Conservation (phyloP, 37 sponge, comb jelly and placozoan genomes). For the Eunapius fragilis region DNA sequence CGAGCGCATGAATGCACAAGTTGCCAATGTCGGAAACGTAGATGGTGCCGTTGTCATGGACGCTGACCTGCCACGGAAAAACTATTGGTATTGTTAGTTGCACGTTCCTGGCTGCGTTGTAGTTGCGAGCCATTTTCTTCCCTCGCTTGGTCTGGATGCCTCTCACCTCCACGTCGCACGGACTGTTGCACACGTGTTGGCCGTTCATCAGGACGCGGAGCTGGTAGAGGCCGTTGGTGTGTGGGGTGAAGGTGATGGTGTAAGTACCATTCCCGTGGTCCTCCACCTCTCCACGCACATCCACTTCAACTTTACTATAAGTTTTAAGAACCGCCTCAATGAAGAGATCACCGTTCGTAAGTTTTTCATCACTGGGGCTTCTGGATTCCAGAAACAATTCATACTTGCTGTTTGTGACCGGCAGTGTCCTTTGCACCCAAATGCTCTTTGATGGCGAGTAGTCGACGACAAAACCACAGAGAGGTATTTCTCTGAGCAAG, state of each 20-base stretch:
- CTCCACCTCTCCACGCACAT: background rate
- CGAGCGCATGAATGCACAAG: background rate
- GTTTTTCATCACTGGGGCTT: background rate
- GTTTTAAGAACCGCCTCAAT: background rate
- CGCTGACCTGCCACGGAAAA: background rate
- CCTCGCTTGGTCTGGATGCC: background rate
- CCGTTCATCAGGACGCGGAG: slow-evolving; percentile 6
- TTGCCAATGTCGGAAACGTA: background rate
- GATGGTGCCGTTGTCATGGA: background rate
- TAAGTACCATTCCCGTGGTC: slow-evolving; percentile 18
- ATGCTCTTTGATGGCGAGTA: slow-evolving; percentile 2
- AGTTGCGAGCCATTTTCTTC: background rate
- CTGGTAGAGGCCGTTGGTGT: slow-evolving; percentile 2
- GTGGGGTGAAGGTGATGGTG: slow-evolving; percentile 1
- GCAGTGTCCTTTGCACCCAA: background rate
- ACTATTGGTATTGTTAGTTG: background rate
- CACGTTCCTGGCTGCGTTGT: background rate
- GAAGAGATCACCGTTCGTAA: background rate
- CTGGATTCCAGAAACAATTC: background rate
- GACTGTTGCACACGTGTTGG: slow-evolving; percentile 2
- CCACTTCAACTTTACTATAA: background rate
- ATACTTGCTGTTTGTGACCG: background rate
- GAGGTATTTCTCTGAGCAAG: background rate
- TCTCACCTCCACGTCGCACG: background rate
- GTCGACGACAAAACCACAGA: background rate